Evolutionary conservation across 2,113 vertebrate genomes (phyloP).

Genomic region (Hypocryptadius cinnamomeus): DNA sequence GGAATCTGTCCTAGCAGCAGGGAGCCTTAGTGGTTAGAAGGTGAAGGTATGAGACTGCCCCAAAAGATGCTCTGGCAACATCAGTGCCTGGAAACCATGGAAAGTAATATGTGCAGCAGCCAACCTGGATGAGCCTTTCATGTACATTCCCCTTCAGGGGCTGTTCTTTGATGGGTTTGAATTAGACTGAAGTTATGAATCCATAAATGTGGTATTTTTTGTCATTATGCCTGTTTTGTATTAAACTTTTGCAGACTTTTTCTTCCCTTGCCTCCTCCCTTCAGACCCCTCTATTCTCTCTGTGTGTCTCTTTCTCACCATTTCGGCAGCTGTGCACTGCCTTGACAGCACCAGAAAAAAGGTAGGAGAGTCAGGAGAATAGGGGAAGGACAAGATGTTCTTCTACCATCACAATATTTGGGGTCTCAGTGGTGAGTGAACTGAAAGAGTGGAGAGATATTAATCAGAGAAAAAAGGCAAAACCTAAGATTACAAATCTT

Average conservation of each 20-base stretch:
- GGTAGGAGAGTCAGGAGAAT: background rate
- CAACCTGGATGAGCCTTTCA: background rate
- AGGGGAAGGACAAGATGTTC: background rate
- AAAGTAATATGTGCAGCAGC: background rate
- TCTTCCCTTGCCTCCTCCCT: background rate
- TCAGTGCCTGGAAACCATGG: background rate
- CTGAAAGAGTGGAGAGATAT: background rate
- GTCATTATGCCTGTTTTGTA: constrained; percentile 1
- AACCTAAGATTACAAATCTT: background rate
- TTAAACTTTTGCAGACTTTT: background rate
- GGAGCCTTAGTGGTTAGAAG: background rate
- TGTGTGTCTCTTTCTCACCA: background rate
- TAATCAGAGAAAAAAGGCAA: background rate
- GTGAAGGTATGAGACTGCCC: background rate
- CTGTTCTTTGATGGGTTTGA: background rate
- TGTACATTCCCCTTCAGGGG: background rate
- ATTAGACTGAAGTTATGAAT: constrained; percentile 7
- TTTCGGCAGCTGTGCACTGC: background rate
- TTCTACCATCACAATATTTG: background rate
- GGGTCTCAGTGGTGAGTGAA: background rate
- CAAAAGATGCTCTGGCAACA: background rate
- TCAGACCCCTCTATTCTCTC: background rate
- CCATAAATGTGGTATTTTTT: background rate
- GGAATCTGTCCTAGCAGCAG: background rate
- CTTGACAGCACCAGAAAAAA: background rate